Evolutionary conservation across 2,888 invertebrate species (phyloP), one percentile per base, ranked within the genome.

Genomic region (Epistrophe grossulariae): DNA sequence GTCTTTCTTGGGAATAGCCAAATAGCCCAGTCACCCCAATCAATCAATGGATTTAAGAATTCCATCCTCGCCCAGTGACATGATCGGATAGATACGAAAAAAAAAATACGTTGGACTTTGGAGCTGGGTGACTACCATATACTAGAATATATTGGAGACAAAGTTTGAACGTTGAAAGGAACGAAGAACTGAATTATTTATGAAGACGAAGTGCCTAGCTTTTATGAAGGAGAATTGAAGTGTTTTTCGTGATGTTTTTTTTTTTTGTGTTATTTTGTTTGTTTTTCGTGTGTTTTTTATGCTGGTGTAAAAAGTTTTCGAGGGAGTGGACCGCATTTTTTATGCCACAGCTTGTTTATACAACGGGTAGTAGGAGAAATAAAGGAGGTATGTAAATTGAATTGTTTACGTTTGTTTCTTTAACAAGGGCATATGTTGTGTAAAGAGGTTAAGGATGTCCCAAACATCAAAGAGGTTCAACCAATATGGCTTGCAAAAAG

Each of bases 21-120:
- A 55, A 40, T 10, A 59, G 55, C 68, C n/a, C 60, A 71, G 64
- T 68, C 35, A 71, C 60, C 73, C 66, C 60, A 84, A 84, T 84
- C 84, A 80, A 81, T 84, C 80, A 84, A 81, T 80, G 77, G 80
- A 81, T 72, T 84, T 84, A 68, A 52, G 81, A 77, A 60, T 57
- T 77, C 52, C 72, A 71, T 70, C 52, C 70, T 68, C 48, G 48
- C 48, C 70, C 52, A 62, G n/a, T 79, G 70, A 74, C 74, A 80
- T 76, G 84, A 77, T 84, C 77, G 77, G 72, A 72, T 84, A 60
- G 48, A 66, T 55, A 52, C 38, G 10, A 52, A 24, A 52, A 50
- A 10, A 24, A 66, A 70, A 52, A 35, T 68, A 68, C 66, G 40
- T 66, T 71, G 74, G 55, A 84, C 71, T 40, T 40, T 62, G 55